Evolutionary conservation across 2,797 vertebrate species (phyloP).

Genomic region (Onychomys leucogaster): DNA sequence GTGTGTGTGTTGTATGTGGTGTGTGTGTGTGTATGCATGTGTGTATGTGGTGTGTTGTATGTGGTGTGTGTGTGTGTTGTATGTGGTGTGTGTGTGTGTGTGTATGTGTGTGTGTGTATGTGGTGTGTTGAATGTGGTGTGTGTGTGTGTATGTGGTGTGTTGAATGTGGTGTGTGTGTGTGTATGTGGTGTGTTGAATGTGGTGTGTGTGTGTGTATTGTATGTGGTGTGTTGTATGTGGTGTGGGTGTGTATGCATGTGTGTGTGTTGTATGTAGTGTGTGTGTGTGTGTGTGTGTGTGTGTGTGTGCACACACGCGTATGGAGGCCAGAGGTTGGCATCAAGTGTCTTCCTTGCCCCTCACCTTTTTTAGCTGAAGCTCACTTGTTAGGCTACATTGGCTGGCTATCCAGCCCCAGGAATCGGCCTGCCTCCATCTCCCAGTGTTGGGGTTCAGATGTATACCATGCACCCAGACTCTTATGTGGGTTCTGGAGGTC

Average conservation of each 20-base stretch:
- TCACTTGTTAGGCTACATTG: background rate
- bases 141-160: too few relatives aligned
- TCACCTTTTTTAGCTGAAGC: background rate
- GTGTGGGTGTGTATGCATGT: background rate
- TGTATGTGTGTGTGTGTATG: background rate
- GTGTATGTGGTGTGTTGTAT: background rate
- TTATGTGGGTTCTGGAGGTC: background rate
- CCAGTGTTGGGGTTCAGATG: background rate
- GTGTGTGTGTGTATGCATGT: background rate
- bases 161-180: too few relatives aligned
- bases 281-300: background rate
- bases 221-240: background rate
- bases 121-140: background rate
- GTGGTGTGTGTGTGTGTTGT: background rate
- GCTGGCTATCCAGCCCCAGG: background rate
- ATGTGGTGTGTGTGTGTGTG: background rate
- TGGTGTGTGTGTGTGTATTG: background rate
- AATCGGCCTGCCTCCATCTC: background rate
- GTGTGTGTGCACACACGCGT: background rate
- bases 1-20: background rate
- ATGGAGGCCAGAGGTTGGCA: background rate
- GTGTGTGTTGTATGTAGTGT: background rate
- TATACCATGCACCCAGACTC: background rate
- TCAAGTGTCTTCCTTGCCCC: background rate
- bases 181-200: too few relatives aligned